Conservation (phyloP, 1,140 invertebrate species). For the Zaprionus vittiger region DNA sequence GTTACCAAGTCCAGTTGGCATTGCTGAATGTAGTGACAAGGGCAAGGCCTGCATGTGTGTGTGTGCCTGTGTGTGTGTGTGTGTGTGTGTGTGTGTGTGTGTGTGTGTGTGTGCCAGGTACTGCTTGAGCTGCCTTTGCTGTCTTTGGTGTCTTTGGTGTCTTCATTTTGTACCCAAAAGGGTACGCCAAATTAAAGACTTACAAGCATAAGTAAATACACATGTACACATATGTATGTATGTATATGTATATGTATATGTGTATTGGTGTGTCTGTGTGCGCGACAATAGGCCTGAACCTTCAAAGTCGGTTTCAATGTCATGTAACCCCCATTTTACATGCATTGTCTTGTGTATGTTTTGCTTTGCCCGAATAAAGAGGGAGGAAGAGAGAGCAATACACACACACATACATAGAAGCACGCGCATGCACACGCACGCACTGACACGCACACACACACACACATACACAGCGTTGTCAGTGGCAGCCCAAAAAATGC, state of each 20-base stretch:
- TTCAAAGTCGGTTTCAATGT: slow-evolving; percentile 83
- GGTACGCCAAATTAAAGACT: neutral
- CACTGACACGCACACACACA: slow-evolving; percentile 12
- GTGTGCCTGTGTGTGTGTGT: neutral
- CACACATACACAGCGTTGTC: slow-evolving; percentile 1
- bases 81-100: slow-evolving; percentile 5
- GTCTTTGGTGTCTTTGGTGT: neutral
- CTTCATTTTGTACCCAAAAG: neutral
- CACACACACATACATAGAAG: neutral
- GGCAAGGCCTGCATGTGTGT: slow-evolving; percentile 35
- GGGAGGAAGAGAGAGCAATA: slow-evolving; percentile 24
- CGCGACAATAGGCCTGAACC: slow-evolving; percentile 63
- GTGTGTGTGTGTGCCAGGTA: slow-evolving; percentile 5
- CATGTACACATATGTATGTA: neutral
- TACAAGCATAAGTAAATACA: neutral
- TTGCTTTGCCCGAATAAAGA: slow-evolving; percentile 4
- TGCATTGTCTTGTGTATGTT: slow-evolving; percentile 20
- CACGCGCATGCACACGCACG: slow-evolving; percentile 1
- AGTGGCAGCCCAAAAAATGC: slow-evolving; percentile 23
- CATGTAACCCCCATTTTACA: slow-evolving; percentile 81
- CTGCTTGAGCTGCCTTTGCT: neutral
- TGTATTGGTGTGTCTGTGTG: slow-evolving; percentile 9
- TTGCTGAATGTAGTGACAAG: slow-evolving; percentile 72
- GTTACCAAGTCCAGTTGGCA: slow-evolving; percentile 45
- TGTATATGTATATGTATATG: neutral